Base-by-base conservation (phyloP, 2,888 invertebrate species). In the Drosophila mercatorum region DNA sequence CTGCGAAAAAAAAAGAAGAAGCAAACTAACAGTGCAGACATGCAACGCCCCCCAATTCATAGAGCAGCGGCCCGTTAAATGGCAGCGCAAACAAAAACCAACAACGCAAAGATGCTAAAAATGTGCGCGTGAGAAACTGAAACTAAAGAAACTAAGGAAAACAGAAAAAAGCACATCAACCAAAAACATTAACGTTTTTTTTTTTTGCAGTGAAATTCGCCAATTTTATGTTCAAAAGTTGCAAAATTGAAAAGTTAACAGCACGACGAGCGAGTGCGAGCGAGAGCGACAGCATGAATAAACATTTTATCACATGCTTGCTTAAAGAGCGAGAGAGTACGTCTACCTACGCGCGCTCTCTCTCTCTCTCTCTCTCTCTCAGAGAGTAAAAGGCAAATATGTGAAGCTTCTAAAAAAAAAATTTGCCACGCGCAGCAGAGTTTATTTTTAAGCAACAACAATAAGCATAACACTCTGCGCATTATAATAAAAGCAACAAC, bases 391-490 rank as follows among this genome's bases (percentile, higher is more conserved):
- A 68, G 66, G 1, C 46, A 61, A 69, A 57, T 63, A 64, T 67
- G 65, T 52, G 63, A 58, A 72, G 65, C 66, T 69, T 58, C 41
- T 52, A 62, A 49, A 52, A 62, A 44, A 59, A 70, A 83, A 76
- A 84, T 83, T 69, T 76, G 84, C 78, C 82, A 90, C 90, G 84
- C 82, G 89, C 90, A 85, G 83, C 67, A 75, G 63, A 77, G 77
- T 88, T 88, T 91, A 89, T 88, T 90, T 89, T 83, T 79, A 89
- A 89, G 72, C 78, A 89, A 90, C 77, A 86, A 90, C 88, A 90
- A 84, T 59, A 77, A 78, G 63, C 67, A 72, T 51, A 60, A 68
- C 68, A 77, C 75, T 69, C 59, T 74, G 79, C 81, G 87, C 83
- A 88, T 88, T 89, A 89, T 85, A 89, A 83, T 81, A 84, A 84